Evolutionary conservation across 1,140 invertebrate genomes (phyloP).

Genomic region (Spodoptera litura): DNA sequence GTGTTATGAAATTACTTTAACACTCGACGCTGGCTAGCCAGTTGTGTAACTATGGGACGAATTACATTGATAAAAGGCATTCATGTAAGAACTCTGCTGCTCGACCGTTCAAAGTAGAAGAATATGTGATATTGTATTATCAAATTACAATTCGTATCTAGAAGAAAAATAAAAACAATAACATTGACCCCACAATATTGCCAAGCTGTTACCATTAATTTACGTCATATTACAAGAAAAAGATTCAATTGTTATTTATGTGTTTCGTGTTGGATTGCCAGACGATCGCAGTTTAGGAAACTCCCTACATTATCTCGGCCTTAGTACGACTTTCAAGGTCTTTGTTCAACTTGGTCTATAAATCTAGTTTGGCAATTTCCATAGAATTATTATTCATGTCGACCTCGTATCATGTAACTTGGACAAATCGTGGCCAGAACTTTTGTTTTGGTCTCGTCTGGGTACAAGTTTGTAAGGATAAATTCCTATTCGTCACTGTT

Average conservation of each 20-base stretch:
- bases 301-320: slow-evolving; percentile 40
- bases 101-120: no score
- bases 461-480: not conserved
- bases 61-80: no score
- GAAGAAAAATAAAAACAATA: no score
- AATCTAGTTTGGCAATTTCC: slow-evolving; percentile 42
- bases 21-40: no score
- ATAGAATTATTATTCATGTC: slow-evolving; percentile 42
- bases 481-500: not conserved
- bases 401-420: slow-evolving; percentile 23
- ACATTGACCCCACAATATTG: no score
- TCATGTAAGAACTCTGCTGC: no score
- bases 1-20: no score
- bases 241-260: slow-evolving; percentile 43
- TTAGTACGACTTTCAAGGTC: slow-evolving; percentile 10
- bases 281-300: slow-evolving; percentile 32
- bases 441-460: slow-evolving; percentile 30
- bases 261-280: slow-evolving; percentile 26
- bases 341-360: slow-evolving; percentile 26
- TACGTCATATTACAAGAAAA: slow-evolving; percentile 30
- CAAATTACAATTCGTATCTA: no score
- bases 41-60: no score
- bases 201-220: not conserved
- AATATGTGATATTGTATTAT: no score
- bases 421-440: slow-evolving; percentile 25